Evolutionary conservation across 2,888 invertebrate genomes (phyloP), one percentile per base, ranked within the genome.

Genomic region (Microdon myrmicae): DNA sequence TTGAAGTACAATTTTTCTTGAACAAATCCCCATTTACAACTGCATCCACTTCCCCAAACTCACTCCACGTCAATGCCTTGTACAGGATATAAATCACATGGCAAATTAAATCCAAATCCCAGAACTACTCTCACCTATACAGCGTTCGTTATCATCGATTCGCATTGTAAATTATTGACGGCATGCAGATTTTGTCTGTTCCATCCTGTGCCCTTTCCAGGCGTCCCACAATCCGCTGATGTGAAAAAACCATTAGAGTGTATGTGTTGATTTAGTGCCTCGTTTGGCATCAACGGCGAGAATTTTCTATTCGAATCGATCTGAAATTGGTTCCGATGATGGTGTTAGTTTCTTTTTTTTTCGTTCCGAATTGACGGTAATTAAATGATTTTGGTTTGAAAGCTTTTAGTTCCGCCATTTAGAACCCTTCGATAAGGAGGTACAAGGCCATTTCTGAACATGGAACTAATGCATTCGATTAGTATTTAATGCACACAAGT

Each of bases 221-320:
- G 39, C 10, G 47, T 14, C 9, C 28, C 31, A 48, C n/a, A 51
- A 35, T 37, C 22, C 34, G 35, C 56, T 51, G 56, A 45, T 45
- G 58, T 45, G 31, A 26, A 51, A 56, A 64, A 64, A 58, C 51
- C 61, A 58, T 58, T 64, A 28, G 44, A 41, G 17, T 22, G 49
- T 32, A 23, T 56, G 45, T 64, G 61, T 64, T 58, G 61, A 64
- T 64, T 64, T 56, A 64, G 58, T 49, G 58, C 45, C 61, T 58
- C 41, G 56, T 39, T 45, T 37, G 41, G 35, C 45, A 45, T 26
- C 45, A 45, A 41, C 58, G 56, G 58, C 51, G 51, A 45, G 58
- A 56, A 51, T 64, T 64, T 64, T 64, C 61, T 64, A 64, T 64
- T 64, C 37, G 45, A 41, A 35, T 64, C 44, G 34, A 64, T 64